Base-by-base conservation (phyloP, 2,888 invertebrate species). In the Oligia latruncula region DNA sequence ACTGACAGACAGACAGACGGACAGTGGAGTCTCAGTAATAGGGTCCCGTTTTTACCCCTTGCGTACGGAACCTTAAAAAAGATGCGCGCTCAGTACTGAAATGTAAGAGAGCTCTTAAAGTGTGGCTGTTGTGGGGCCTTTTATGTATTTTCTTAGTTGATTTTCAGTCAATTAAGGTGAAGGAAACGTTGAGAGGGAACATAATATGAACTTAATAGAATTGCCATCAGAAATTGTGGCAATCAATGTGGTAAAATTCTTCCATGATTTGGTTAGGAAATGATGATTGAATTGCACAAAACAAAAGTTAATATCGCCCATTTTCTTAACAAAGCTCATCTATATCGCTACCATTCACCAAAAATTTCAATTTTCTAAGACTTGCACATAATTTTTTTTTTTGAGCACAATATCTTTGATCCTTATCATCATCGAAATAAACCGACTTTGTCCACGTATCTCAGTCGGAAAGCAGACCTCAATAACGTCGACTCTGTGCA, bases 401-500 rank as follows among this genome's bases (percentile, higher is more conserved):
- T 62, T 8, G 6, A 40, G 65, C 65, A 40, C 49, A 71, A 71
- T 15, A 8, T n/a, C 11, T 77, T 46, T 5, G 11, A 43, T 35
- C 6, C 29, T n/a, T 17, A 8, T 60, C 43, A 49, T 65, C 49
- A n/a, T n/a, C n/a, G 4, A 64, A 58, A 64, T 66, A 76, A 86
- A 75, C 71, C 23, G 9, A 64, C 52, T 74, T 8, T 58, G 67
- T 71, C 43, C 66, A 65, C 43, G 80, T 83, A 77, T 72, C 58
- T 72, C 43, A 35, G 52, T 58, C 8, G 52, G 58, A 60, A 58
- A 74, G 66, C 17, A 58, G 73, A 65, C 72, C 74, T 80, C 74
- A 87, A 80, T 87, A 73, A 55, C 46, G 65, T 29, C 65, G 58
- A 62, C 66, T 66, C 64, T 49, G 46, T 40, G 64, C 70, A 87